These are phyloP conservation scores for Ophthalmolycus amberensis DNA, from an alignment of 2,113 vertebrate genomes.

Conservation along the genomic window DNA sequence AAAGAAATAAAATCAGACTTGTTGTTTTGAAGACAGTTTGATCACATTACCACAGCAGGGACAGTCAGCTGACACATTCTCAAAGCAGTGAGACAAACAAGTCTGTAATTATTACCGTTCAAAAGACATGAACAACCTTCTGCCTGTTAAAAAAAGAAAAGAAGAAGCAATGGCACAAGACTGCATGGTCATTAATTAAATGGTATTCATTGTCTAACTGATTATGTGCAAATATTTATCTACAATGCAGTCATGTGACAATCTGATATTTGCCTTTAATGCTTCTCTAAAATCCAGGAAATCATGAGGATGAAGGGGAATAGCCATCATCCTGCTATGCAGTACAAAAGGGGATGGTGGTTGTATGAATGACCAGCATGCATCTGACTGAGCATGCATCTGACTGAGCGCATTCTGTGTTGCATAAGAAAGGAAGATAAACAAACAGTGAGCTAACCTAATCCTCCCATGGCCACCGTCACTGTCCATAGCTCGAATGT, in stretches of 20 bases:
- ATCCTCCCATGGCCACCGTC: slow-evolving; percentile 46
- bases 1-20: neutral
- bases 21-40: neutral
- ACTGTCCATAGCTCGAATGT: slow-evolving; percentile 37
- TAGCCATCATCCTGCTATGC: neutral
- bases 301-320: slow-evolving; percentile 5
- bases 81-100: slow-evolving; percentile 32
- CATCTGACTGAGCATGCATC: slow-evolving; percentile 10
- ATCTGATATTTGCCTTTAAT: neutral
- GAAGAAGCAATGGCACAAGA: neutral
- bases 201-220: neutral
- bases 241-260: slow-evolving; percentile 16
- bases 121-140: slow-evolving; percentile 7
- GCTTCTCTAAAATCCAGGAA: neutral
- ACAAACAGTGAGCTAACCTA: slow-evolving; percentile 47
- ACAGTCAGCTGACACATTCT: slow-evolving; percentile 58
- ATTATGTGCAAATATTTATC: neutral
- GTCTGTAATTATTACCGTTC: slow-evolving; percentile 11
- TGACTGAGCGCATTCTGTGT: neutral
- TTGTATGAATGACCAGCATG: slow-evolving; percentile 7
- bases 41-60: slow-evolving; percentile 11
- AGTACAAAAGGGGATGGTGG: neutral
- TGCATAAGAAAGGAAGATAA: slow-evolving; percentile 43
- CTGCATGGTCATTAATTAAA: slow-evolving; percentile 8
- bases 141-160: neutral